A percentile compares a stretch with the other conserved stretches of the same genome.
Conservation (phyloP, 2,888 invertebrate species). For the Drosophila kuntzei region DNA sequence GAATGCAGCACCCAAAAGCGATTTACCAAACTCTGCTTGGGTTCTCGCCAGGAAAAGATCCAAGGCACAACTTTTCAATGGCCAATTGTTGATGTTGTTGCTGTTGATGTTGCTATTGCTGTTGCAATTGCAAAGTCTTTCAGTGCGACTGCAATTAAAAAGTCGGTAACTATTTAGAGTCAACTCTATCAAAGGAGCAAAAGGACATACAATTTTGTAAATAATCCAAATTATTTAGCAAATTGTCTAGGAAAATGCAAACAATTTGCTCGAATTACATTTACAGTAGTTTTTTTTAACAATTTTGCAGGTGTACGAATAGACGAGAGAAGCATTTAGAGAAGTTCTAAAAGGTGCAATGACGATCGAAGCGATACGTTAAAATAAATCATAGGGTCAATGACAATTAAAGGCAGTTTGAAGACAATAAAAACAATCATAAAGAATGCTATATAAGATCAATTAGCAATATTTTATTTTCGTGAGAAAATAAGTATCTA, state of each 20-base stretch:
- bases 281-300: not conserved
- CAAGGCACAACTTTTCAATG: slow-evolving; percentile 56
- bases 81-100: slow-evolving; percentile 30
- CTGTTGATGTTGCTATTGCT: slow-evolving; percentile 6
- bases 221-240: slow-evolving; percentile 23
- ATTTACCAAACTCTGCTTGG: slow-evolving; percentile 6
- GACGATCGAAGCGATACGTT: not conserved
- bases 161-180: slow-evolving; percentile 47
- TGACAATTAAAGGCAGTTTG: not conserved
- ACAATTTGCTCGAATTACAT: slow-evolving; percentile 21
- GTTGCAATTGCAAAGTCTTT: slow-evolving; percentile 10
- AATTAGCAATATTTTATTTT: too few species aligned
- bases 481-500: too few species aligned
- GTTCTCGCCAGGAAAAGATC: not conserved
- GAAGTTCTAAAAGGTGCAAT: not conserved
- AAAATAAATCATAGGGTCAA: not conserved
- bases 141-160: slow-evolving; percentile 60
- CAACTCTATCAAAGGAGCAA: slow-evolving; percentile 32
- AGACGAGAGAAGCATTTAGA: not conserved
- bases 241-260: slow-evolving; percentile 18
- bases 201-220: slow-evolving; percentile 30
- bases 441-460: too few species aligned
- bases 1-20: slow-evolving; percentile 33
- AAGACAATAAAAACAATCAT: too few species aligned
- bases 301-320: not conserved